Evolutionary conservation across 1,140 invertebrate genomes (phyloP).

Genomic region (Heliconius nattereri): DNA sequence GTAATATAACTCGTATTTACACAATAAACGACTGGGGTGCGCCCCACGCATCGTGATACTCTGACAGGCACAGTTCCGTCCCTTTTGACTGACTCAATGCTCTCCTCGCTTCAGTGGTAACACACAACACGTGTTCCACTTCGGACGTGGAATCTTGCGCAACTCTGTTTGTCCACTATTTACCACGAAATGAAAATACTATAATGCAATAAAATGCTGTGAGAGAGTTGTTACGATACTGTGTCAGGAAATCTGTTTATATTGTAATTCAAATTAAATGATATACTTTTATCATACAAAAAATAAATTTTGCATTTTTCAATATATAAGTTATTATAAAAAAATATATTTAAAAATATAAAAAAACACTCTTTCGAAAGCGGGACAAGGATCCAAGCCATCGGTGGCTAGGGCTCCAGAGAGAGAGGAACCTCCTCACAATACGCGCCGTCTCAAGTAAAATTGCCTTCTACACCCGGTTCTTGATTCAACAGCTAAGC

Average conservation of each 20-base stretch:
- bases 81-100: slow-evolving; percentile 55
- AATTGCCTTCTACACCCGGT: too few relatives aligned
- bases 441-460: too few relatives aligned
- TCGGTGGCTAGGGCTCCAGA: too few relatives aligned
- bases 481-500: too few relatives aligned
- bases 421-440: too few relatives aligned
- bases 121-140: slow-evolving; percentile 48
- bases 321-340: too few relatives aligned
- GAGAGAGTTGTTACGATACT: neutral
- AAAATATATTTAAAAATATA: too few relatives aligned
- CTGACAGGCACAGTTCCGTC: slow-evolving; percentile 68
- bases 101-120: slow-evolving; percentile 62
- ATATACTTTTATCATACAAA: too few relatives aligned
- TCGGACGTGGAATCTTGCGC: slow-evolving; percentile 52
- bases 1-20: slow-evolving; percentile 12
- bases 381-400: too few relatives aligned
- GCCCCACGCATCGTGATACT: slow-evolving; percentile 63
- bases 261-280: neutral
- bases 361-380: too few relatives aligned
- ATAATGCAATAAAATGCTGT: neutral
- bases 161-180: slow-evolving; percentile 42
- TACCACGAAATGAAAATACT: slow-evolving; percentile 16
- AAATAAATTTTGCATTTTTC: too few relatives aligned
- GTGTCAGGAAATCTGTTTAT: neutral
- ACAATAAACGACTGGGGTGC: slow-evolving; percentile 49